Base-by-base conservation (phyloP, 2,888 invertebrate species). In the Epistrophella euchroma region DNA sequence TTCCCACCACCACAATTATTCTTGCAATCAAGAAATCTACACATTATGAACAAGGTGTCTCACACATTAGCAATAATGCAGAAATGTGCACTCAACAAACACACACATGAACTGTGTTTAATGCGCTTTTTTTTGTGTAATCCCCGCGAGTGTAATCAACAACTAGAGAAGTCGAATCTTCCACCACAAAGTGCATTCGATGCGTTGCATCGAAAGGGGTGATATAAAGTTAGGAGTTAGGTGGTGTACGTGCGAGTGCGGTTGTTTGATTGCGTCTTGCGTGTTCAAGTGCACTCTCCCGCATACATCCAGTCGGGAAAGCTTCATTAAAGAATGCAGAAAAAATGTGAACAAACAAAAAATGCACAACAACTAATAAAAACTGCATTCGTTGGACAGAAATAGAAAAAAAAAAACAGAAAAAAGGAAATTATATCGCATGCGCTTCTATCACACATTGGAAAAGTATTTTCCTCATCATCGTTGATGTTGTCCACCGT, bases 361-460 rank as follows among this genome's bases (percentile, higher is more conserved):
- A 40, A 45, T 58, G 50, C 6, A 64, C 52, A 72, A 66, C 56
- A 71, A 74, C 71, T 50, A 74, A 74, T 43, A 82, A 78, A 72
- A 75, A 72, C 66, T 87, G 79, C 83, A 83, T 50, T 84, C 76
- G 75, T 76, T 87, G 73, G 76, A 25, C 28, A 76, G 60, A 77
- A 86, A 45, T 71, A 47, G 55, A 58, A 50, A 19, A 56, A 52
- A 52, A 72, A 62, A 66, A 62, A 77, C 40, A 6, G 74, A 83
- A 80, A 83, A 85, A 80, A 85, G 82, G 74, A 88, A 88, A 83
- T 88, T 88, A 88, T 86, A 88, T 89, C 89, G 89, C 89, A 89
- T 89, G 89, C 89, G 89, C 89, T 88, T 88, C 85, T 88, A 88
- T 89, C 87, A 88, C 88, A 89, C 88, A 88, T 88, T 89, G 88